Conservation (phyloP, 2,113 vertebrate species). For the Phylloscopus whistleri region DNA sequence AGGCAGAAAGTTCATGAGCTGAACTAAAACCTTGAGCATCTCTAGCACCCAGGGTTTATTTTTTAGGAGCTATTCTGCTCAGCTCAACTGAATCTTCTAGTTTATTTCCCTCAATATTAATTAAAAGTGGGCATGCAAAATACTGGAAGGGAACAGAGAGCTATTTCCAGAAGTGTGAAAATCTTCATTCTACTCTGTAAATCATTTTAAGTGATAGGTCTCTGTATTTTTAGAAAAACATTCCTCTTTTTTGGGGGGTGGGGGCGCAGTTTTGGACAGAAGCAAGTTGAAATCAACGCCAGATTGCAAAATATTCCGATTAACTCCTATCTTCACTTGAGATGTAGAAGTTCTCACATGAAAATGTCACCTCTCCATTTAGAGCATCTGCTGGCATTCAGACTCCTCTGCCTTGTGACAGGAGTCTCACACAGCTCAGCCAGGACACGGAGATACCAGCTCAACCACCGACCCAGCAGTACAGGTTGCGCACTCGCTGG, state of each 20-base stretch:
- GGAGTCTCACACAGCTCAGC: neutral
- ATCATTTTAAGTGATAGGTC: neutral
- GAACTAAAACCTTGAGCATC: neutral
- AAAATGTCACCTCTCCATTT: slow-evolving; percentile 1
- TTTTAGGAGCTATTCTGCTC: neutral
- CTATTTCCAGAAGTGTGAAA: neutral
- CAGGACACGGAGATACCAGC: neutral
- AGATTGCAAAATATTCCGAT: neutral
- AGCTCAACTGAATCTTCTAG: neutral
- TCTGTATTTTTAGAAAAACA: neutral
- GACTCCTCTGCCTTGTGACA: neutral
- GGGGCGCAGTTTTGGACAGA: neutral
- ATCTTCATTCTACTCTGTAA: neutral
- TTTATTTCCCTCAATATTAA: neutral
- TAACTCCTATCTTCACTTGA: neutral
- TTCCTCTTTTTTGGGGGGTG: neutral
- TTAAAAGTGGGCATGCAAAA: neutral
- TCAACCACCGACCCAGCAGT: neutral
- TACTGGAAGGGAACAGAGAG: neutral
- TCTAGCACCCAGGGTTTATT: neutral
- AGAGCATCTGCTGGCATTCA: neutral
- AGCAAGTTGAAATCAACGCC: neutral
- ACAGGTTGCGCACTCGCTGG: rapidly evolving
- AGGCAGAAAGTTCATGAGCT: neutral
- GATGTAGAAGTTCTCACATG: neutral